These are phyloP conservation scores for Mimas tiliae DNA, from an alignment of 2,888 invertebrate genomes.

Conservation along the genomic window DNA sequence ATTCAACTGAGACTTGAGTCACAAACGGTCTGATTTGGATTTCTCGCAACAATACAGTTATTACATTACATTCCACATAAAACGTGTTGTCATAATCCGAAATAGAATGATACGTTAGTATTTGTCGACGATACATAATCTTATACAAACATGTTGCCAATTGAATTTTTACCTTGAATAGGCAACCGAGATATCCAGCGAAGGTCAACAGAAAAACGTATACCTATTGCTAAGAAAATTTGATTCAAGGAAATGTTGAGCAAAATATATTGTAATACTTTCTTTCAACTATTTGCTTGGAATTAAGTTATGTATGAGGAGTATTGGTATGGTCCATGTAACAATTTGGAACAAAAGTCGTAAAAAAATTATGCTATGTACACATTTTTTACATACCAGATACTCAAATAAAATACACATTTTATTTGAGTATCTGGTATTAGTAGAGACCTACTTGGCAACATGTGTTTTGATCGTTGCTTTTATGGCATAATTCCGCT, in stretches of 20 bases:
- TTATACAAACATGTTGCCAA: slow-evolving; percentile 16
- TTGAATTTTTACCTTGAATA: slow-evolving; percentile 22
- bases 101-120: slow-evolving; percentile 17
- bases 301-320: slow-evolving; percentile 11
- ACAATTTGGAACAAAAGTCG: slow-evolving; percentile 6
- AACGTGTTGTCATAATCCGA: slow-evolving; percentile 14
- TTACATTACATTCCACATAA: background rate
- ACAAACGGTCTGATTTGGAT: slow-evolving; percentile 4
- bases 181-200: slow-evolving; percentile 14
- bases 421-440: background rate
- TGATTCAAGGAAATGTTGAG: background rate
- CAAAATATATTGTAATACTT: background rate
- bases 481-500: background rate
- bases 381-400: background rate
- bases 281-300: no score
- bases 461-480: slow-evolving; percentile 9
- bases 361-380: background rate
- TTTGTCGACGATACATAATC: slow-evolving; percentile 4
- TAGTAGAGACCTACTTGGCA: background rate
- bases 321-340: background rate
- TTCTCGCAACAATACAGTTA: slow-evolving; percentile 22
- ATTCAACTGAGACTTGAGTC: slow-evolving; percentile 16
- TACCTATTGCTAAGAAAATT: background rate
- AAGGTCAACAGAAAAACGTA: slow-evolving; percentile 11
- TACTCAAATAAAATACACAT: background rate